phyloP scores from a whole-genome alignment of 2,797 vertebrate species.

The Schizopygopsis pylzovi region DNA sequence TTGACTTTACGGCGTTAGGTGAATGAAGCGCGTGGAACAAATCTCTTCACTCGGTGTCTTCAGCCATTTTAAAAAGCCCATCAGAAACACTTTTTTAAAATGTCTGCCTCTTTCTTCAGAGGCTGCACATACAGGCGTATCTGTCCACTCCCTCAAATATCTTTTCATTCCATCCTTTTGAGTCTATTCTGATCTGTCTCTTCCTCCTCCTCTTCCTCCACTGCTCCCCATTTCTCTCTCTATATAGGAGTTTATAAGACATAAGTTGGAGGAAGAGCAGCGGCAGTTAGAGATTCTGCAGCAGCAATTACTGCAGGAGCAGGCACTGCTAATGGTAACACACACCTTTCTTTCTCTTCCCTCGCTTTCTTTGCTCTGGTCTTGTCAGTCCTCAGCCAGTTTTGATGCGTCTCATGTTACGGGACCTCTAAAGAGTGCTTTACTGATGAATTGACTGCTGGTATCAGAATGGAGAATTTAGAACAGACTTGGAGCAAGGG shows the following conservation, averaged over 20 bases:
- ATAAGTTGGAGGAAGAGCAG: constrained; percentile 96
- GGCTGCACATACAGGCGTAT: constrained; percentile 20
- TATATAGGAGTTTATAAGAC: constrained; percentile 92
- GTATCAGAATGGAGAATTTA: background rate
- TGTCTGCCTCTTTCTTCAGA: constrained; percentile 41
- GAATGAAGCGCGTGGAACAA: constrained; percentile 2
- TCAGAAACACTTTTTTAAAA: constrained; percentile 47
- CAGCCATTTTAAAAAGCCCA: constrained; percentile 48
- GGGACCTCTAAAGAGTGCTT: background rate
- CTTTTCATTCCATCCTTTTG: constrained; percentile 29
- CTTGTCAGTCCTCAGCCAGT: constrained; percentile 48
- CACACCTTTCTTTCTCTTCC: background rate
- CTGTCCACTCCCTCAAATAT: constrained; percentile 12
- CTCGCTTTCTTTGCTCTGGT: background rate
- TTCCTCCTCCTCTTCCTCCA: constrained; percentile 40
- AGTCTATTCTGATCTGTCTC: constrained; percentile 52
- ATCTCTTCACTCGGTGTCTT: constrained; percentile 26
- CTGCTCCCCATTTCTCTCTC: constrained; percentile 12
- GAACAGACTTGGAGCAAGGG: background rate
- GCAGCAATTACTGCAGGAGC: constrained; percentile 96
- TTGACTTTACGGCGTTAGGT: background rate
- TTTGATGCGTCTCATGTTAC: constrained; percentile 33
- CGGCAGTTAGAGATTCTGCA: constrained; percentile 95
- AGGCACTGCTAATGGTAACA: constrained; percentile 94
- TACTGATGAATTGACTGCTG: background rate